A percentile compares a stretch with the other conserved stretches of the same genome.
Evolutionary conservation across 2,888 invertebrate genomes (phyloP).

Genomic region (Rhagonycha lutea): DNA sequence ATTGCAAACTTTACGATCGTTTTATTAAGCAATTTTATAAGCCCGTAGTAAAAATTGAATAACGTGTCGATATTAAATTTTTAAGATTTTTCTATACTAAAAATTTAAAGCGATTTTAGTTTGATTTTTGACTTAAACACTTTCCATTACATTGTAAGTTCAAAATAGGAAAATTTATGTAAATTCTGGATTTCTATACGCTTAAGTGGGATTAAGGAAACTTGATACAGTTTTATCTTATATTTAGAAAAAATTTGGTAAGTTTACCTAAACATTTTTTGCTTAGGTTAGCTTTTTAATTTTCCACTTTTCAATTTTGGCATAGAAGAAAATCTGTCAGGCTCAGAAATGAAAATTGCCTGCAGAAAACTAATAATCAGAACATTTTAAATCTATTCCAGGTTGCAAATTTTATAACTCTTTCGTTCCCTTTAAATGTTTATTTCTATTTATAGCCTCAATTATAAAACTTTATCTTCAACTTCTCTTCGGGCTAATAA

Average conservation of each 20-base stretch:
- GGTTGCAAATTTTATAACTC: background rate
- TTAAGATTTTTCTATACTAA: background rate
- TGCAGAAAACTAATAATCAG: background rate
- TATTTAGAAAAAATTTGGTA: background rate
- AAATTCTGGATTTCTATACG: background rate
- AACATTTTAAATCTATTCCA: background rate
- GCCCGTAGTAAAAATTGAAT: background rate
- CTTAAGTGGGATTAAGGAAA: background rate
- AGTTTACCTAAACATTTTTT: background rate
- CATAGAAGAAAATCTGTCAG: too few species aligned
- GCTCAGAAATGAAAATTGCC: background rate
- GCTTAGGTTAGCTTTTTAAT: too few species aligned
- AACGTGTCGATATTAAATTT: background rate
- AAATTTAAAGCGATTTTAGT: background rate
- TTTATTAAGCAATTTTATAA: background rate
- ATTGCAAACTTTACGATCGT: constrained; percentile 1
- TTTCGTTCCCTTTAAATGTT: background rate
- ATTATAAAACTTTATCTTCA: too few species aligned
- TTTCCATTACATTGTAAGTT: background rate
- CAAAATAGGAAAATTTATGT: background rate
- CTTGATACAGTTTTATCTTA: background rate
- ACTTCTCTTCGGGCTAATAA: too few species aligned
- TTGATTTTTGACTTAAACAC: background rate
- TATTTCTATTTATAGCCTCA: too few species aligned
- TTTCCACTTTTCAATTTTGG: background rate